These are phyloP conservation scores for Myzus persicae DNA, from an alignment of 1,140 invertebrate genomes.

Conservation along the genomic window DNA sequence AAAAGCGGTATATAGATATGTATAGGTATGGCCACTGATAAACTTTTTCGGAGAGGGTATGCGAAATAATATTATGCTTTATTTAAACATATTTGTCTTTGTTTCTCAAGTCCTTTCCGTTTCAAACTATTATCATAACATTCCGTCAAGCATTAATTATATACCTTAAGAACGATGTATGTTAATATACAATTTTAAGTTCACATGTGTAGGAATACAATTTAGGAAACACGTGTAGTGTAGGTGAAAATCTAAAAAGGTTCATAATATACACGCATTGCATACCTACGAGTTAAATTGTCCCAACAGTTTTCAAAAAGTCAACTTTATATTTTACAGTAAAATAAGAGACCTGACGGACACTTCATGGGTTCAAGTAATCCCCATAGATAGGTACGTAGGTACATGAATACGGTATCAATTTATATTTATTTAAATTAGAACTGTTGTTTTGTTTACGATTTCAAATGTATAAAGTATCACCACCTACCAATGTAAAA, in stretches of 20 bases:
- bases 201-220: background rate
- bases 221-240: background rate
- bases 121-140: background rate
- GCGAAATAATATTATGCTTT: no score
- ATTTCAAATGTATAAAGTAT: background rate
- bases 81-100: background rate
- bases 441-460: background rate
- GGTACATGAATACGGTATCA: background rate
- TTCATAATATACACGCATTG: background rate
- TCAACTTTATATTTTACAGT: background rate
- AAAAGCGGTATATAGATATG: background rate
- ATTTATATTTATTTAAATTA: conserved; percentile 8
- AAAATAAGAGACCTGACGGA: background rate
- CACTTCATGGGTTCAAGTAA: background rate
- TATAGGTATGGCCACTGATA: no score
- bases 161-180: background rate
- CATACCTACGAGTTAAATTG: background rate
- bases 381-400: background rate
- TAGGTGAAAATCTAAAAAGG: background rate
- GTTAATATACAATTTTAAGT: background rate
- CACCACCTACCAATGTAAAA: background rate
- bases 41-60: no score
- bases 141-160: background rate
- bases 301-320: background rate
- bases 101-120: background rate